Evolutionary conservation across 2,888 invertebrate species (phyloP), one percentile per base, ranked within the genome.

Genomic region (Chloromyia formosa): DNA sequence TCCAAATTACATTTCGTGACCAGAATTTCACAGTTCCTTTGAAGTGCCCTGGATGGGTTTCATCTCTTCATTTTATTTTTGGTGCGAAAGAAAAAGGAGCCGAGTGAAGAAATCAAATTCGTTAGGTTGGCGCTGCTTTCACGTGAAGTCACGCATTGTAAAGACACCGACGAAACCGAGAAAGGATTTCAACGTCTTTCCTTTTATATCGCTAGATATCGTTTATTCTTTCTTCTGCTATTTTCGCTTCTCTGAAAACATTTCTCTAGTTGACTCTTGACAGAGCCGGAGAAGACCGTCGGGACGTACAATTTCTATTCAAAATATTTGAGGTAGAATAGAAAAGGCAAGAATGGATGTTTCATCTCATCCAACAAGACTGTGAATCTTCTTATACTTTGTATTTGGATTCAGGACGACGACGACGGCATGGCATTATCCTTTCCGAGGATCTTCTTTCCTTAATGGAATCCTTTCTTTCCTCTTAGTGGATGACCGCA

Each of bases 321-420:
- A 66, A 66, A 66, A 49, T 66, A 66, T 66, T 66, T 49, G 66
- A 66, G 66, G 66, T 66, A 49, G 66, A 49, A 66, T 66, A 49
- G 66, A 49, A 66, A 66, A 35, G 7, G 22, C 66, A 22, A 66
- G 45, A 62, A 66, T 22, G 66, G 66, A 49, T 18, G 45, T 20
- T 49, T 66, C 66, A 49, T 49, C 66, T 62, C 40, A 62, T 62
- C 62, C n/a, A 42, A 62, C 62, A 16, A 62, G 40, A 62, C 40
- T 62, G 62, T 35, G 27, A 35, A 4, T 35, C 27, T 27, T 22
- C 22, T 60, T 27, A 12, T 22, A 27, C 60, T 12, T 60, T 18
- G 27, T 35, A 35, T 35, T 2, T 35, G 27, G 3, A 35, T 35
- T 35, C 27, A 35, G 3, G 27, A 35, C 27, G 27, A 35, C 27